Percentiles rank a stretch among this genome's conserved stretches.
Conservation (phyloP, 1,140 invertebrate genomes). For the Caenorhabditis tropicalis region DNA sequence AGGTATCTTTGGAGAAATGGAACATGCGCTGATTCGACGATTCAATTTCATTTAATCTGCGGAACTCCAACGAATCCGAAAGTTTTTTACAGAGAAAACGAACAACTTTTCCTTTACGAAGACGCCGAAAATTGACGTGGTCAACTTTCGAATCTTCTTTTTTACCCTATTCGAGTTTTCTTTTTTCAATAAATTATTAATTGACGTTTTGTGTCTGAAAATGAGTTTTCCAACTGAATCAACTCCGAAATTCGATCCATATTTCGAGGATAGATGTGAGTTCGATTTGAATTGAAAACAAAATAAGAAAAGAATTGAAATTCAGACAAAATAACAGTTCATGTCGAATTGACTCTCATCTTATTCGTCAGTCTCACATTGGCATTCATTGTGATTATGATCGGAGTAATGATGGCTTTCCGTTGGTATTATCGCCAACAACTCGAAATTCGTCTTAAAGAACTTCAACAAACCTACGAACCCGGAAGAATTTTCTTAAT, state of each 20-base stretch:
- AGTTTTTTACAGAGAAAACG: conserved; percentile 65
- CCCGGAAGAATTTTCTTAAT: conserved; percentile 32
- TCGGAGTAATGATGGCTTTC: neutral
- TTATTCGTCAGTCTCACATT: conserved; percentile 6
- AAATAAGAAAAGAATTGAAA: too few relatives aligned
- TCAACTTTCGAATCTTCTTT: neutral
- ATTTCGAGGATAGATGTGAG: neutral
- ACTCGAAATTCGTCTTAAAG: conserved; percentile 30
- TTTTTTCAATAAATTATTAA: too few relatives aligned
- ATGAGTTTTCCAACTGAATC: neutral
- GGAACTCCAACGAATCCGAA: conserved; percentile 68
- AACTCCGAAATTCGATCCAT: neutral
- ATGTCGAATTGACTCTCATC: neutral
- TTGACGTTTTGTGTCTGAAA: neutral
- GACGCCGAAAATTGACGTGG: conserved; percentile 52
- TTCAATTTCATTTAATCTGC: conserved; percentile 66
- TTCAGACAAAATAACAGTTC: neutral
- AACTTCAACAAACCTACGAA: conserved; percentile 15
- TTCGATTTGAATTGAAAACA: neutral
- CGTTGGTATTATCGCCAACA: conserved; percentile 14
- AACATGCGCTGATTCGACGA: conserved; percentile 62
- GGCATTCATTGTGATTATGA: conserved; percentile 15
- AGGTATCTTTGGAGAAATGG: conserved; percentile 69
- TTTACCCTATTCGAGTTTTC: too few relatives aligned
- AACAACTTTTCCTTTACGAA: conserved; percentile 69